Base-by-base conservation (phyloP, 37 sponge, comb jelly and placozoan species). In the Halisarca cf. caerulea region DNA sequence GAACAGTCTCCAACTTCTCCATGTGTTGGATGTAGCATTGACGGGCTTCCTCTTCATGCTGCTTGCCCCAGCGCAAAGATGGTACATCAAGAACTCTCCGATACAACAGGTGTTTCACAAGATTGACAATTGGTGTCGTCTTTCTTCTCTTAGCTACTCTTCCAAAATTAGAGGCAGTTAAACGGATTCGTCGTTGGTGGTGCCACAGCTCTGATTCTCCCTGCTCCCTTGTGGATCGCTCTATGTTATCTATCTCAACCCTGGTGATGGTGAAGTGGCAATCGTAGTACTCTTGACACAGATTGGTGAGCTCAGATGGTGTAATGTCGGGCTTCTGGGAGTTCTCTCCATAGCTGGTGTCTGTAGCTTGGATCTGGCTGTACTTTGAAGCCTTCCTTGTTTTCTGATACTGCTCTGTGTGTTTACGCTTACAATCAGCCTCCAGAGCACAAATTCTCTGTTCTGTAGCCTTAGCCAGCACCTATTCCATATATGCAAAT, bases 131-230 rank as follows among this genome's bases (percentile, higher is more conserved):
- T 28, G 78, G 80, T 42, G 90, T 90, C 0, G 41, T 86, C 0
- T 20, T 33, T 53, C 59, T 45, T 85, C 81, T 71, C 59, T 82
- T 90, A 15, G 59, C 45, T 9, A 90, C 42, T 2, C 0, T 40
- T 2, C 85, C 78, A 75, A 85, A 73, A 36, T 6, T 58, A 15
- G 78, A 74, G 9, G 85, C 78, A n/a, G 85, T 85, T 11, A 77
- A 24, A 1, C 85, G 38, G 1, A 37, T 3, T 4, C 4, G n/a
- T 21, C 6, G 41, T 20, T 66, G 68, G 8, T 59, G 61, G 43
- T 43, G 37, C 85, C 78, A 73, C 3, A 37, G 2, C 23, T 3
- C 42, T 35, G n/a, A 2, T 1, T 7, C 85, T 20, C 35, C 21
- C 66, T 77, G 80, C 0, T 59, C 54, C 11, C 54, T n/a, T 0